Percentiles rank a stretch among this genome's conserved stretches.
These are phyloP conservation scores for Nomada hirtipes DNA, from an alignment of 2,888 invertebrate species.

Conservation along the genomic window DNA sequence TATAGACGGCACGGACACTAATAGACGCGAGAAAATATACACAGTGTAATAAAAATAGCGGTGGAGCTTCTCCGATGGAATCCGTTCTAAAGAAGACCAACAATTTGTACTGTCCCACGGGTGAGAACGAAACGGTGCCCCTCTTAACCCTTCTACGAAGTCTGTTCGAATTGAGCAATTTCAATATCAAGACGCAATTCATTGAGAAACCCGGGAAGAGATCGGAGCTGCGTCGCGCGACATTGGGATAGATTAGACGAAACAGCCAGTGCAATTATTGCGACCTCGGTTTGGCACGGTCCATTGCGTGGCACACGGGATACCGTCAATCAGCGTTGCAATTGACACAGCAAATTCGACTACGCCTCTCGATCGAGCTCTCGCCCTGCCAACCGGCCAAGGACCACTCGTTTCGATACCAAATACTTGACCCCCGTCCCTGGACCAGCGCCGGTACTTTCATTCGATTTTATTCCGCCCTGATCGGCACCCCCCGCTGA, in stretches of 20 bases:
- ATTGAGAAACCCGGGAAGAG: slow-evolving; percentile 19
- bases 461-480: background rate
- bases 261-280: slow-evolving; percentile 35
- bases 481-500: too few relatives aligned
- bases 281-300: slow-evolving; percentile 56
- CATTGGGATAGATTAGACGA: slow-evolving; percentile 21
- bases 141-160: too few relatives aligned
- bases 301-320: slow-evolving; percentile 56
- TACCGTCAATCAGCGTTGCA: slow-evolving; percentile 72
- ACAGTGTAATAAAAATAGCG: slow-evolving; percentile 39
- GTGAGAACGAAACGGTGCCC: slow-evolving; percentile 30
- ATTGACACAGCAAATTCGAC: slow-evolving; percentile 71
- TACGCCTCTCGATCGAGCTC: slow-evolving; percentile 46
- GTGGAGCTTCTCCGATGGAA: slow-evolving; percentile 16
- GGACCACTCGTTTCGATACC: slow-evolving; percentile 28
- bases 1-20: background rate
- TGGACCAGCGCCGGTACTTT: slow-evolving; percentile 1
- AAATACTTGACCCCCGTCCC: slow-evolving; percentile 38
- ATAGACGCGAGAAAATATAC: slow-evolving; percentile 23
- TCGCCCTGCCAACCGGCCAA: slow-evolving; percentile 39
- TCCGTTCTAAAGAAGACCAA: slow-evolving; percentile 38
- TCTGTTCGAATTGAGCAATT: too few relatives aligned
- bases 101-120: slow-evolving; percentile 15
- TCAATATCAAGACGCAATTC: background rate
- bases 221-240: slow-evolving; percentile 11